Conservation (phyloP, 2,888 invertebrate genomes). For the Athalia cordata region DNA sequence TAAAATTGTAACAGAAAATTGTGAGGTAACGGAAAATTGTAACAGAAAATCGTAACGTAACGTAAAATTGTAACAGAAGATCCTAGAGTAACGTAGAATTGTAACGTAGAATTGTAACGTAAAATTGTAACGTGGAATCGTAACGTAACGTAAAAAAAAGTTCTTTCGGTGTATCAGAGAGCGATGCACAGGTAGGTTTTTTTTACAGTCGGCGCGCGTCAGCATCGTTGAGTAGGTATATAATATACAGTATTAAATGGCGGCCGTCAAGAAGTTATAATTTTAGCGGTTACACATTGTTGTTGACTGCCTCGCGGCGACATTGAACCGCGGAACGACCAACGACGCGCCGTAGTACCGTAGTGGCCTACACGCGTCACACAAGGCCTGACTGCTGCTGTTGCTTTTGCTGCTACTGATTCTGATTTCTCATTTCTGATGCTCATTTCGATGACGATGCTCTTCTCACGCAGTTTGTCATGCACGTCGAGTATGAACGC, state of each 20-base stretch:
- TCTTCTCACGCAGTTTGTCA: no score
- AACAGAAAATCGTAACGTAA: no score
- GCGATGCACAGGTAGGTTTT: no score
- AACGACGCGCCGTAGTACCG: conserved; percentile 45
- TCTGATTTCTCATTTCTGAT: conserved; percentile 69
- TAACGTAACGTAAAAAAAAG: no score
- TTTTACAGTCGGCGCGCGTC: not conserved
- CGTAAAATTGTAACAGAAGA: no score
- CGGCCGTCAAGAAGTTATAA: conserved; percentile 55
- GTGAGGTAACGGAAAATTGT: no score
- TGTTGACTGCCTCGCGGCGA: conserved; percentile 66
- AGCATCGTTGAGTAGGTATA: not conserved
- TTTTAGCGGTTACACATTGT: conserved; percentile 72
- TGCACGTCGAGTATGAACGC: no score
- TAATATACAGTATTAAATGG: conserved; percentile 28
- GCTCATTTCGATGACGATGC: conserved; percentile 61
- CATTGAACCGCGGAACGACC: conserved; percentile 60
- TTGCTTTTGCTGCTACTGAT: conserved; percentile 67
- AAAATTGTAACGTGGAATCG: no score
- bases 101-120: no score
- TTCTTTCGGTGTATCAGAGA: no score
- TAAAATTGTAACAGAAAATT: no score
- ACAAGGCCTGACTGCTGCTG: conserved; percentile 60
- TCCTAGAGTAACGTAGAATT: no score
- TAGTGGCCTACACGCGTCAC: conserved; percentile 68